Evolutionary conservation across 2,113 vertebrate genomes (phyloP).

Genomic region (Copsychus sechellarum): DNA sequence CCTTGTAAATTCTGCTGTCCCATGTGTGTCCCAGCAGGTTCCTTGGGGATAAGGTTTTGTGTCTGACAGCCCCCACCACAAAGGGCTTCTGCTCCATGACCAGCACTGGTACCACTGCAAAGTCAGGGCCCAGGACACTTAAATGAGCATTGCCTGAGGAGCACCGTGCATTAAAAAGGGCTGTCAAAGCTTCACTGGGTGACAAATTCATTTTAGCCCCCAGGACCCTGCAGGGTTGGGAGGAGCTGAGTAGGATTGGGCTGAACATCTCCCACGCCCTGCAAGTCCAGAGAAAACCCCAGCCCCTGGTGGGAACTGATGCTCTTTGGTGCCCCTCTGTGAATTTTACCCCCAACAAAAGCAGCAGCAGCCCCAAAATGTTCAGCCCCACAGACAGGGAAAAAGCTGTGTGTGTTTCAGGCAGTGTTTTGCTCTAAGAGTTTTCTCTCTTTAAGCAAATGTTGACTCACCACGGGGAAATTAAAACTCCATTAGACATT

Average conservation of each 20-base stretch:
- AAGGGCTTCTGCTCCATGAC: not conserved
- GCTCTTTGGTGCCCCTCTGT: not conserved
- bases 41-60: not conserved
- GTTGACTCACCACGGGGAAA: constrained; percentile 76
- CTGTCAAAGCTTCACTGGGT: not conserved
- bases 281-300: not conserved
- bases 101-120: not conserved
- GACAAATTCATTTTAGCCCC: not conserved
- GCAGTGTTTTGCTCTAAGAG: constrained; percentile 48
- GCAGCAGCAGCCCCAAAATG: not conserved
- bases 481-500: constrained; percentile 79
- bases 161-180: not conserved
- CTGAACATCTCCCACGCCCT: not conserved
- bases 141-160: not conserved
- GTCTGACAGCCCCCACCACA: not conserved
- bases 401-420: not conserved
- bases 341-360: not conserved
- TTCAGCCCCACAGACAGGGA: not conserved
- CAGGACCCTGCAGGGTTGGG: not conserved
- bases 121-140: not conserved
- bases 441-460: constrained; percentile 71
- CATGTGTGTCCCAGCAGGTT: not conserved
- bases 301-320: not conserved
- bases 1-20: not conserved
- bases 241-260: not conserved